These are phyloP conservation scores for Sinocyclocheilus anshuiensis DNA, from an alignment of 2,113 vertebrate genomes.

Conservation along the genomic window DNA sequence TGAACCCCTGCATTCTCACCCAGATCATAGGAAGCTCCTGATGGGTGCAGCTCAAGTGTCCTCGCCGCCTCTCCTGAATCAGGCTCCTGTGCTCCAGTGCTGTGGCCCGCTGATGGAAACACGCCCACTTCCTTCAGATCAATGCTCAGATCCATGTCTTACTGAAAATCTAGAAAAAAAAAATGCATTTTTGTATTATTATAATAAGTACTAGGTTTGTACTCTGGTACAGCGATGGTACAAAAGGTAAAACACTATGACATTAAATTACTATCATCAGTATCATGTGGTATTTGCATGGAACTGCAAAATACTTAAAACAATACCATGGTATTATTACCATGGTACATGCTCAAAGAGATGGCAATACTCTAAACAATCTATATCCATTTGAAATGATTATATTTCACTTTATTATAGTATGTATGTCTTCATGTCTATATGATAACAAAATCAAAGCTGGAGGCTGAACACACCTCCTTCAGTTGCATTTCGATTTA, in stretches of 20 bases:
- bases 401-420: neutral
- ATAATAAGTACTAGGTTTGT: neutral
- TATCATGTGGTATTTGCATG: no score
- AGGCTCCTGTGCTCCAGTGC: neutral
- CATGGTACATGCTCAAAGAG: neutral
- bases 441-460: conserved; percentile 7
- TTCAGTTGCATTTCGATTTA: neutral
- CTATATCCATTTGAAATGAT: neutral
- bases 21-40: neutral
- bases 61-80: neutral
- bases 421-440: neutral
- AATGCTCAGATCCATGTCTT: conserved; percentile 30
- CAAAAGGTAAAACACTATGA: neutral
- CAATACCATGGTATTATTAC: neutral
- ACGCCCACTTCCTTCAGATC: neutral
- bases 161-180: no score
- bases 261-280: neutral
- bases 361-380: neutral
- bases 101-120: neutral
- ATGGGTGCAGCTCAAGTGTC: neutral
- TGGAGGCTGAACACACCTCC: neutral
- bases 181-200: no score
- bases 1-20: neutral
- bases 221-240: neutral
- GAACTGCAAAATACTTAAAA: neutral